Percentiles rank a stretch among this genome's conserved stretches.
Evolutionary conservation across 2,113 vertebrate species (phyloP).

Genomic region (Phylloscopus trochilus): DNA sequence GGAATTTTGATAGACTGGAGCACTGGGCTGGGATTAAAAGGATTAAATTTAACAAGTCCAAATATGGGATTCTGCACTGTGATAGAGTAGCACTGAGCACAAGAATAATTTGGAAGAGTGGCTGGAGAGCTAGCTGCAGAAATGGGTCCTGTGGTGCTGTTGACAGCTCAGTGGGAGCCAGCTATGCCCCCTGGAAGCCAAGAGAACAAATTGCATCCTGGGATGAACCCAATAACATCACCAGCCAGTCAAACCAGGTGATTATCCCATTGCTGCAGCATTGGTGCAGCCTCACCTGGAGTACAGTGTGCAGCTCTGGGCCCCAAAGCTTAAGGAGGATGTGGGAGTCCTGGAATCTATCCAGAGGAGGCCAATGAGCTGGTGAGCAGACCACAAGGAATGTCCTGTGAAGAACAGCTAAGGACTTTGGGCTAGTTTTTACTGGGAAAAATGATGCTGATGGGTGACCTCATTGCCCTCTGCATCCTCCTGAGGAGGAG

Average conservation of each 20-base stretch:
- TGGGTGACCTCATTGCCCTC: neutral
- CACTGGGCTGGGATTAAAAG: neutral
- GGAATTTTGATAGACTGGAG: neutral
- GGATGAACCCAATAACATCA: neutral
- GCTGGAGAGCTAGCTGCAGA: neutral
- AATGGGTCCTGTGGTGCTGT: rapidly evolving
- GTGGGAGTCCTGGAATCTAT: neutral
- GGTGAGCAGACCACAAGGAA: neutral
- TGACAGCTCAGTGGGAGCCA: neutral
- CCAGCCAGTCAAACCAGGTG: neutral
- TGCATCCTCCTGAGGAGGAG: neutral
- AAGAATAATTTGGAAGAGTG: neutral
- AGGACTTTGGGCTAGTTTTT: neutral
- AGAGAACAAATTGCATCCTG: neutral
- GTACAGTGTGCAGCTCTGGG: neutral
- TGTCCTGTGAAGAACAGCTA: rapidly evolving
- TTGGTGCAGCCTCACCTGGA: neutral
- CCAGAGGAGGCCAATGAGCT: neutral
- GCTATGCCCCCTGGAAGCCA: neutral
- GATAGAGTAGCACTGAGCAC: rapidly evolving
- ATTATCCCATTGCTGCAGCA: neutral
- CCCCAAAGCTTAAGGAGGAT: neutral
- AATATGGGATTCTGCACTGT: neutral
- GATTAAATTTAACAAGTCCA: neutral
- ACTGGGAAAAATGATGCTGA: neutral